Percentiles rank a stretch among this genome's conserved stretches.
phyloP scores from a whole-genome alignment of 2,888 invertebrate genomes.

The Zaprionus obscuricornis region DNA sequence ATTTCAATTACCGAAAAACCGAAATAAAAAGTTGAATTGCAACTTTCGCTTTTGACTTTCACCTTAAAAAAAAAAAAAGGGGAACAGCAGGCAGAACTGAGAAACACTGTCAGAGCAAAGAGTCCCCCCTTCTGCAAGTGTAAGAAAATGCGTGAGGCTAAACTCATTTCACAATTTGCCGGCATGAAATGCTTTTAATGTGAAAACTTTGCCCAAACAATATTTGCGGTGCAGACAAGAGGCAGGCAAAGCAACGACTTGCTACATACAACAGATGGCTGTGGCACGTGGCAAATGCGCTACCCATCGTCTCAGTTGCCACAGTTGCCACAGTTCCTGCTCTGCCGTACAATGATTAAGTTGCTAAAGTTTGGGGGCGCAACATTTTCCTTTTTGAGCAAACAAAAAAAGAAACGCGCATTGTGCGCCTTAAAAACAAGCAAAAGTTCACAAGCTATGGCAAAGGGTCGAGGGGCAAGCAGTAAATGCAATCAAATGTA shows the following conservation, averaged over 20 bases:
- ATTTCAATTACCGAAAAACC: conserved; percentile 30
- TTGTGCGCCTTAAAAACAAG: conserved; percentile 29
- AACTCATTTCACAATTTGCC: conserved; percentile 65
- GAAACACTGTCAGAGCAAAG: too few species aligned
- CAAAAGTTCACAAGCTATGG: too few species aligned
- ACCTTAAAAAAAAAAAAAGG: conserved; percentile 14
- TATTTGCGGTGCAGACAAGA: conserved; percentile 31
- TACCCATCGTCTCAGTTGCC: conserved; percentile 25
- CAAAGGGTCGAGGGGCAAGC: conserved; percentile 51
- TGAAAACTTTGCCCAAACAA: conserved; percentile 60
- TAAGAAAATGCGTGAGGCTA: conserved; percentile 46
- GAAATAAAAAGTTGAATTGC: conserved; percentile 9
- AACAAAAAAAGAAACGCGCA: conserved; percentile 32
- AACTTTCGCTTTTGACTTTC: conserved; percentile 43
- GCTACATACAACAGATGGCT: conserved; percentile 59
- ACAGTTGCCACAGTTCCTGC: conserved; percentile 30
- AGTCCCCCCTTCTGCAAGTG: conserved; percentile 23
- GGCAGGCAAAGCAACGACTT: conserved; percentile 32
- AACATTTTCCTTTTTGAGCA: conserved; percentile 64
- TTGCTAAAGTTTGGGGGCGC: conserved; percentile 60
- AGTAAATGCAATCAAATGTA: conserved; percentile 70
- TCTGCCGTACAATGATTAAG: conserved; percentile 61
- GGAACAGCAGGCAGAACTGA: too few species aligned
- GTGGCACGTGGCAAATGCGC: conserved; percentile 49
- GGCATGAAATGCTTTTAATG: conserved; percentile 72